phyloP scores from a whole-genome alignment of 2,797 vertebrate genomes.

The Coluber constrictor region DNA sequence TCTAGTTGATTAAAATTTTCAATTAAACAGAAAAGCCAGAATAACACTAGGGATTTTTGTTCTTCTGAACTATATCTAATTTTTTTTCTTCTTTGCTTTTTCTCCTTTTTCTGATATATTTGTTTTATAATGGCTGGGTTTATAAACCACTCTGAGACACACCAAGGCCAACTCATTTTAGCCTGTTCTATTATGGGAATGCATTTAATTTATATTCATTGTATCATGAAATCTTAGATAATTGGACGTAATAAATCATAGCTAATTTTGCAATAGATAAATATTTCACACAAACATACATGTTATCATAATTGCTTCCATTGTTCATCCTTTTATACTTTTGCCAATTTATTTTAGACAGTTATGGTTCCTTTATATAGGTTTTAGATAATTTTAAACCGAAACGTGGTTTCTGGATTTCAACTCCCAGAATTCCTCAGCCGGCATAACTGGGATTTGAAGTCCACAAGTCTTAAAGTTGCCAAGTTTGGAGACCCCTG shows the following conservation, averaged over 20 bases:
- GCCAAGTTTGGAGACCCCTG: neutral
- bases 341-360: neutral
- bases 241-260: neutral
- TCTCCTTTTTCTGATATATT: neutral
- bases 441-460: neutral
- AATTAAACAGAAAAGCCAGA: neutral
- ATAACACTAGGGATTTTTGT: too few species aligned
- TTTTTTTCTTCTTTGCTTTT: neutral
- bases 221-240: neutral
- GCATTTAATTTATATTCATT: neutral
- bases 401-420: neutral
- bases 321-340: neutral
- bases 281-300: neutral
- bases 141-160: neutral
- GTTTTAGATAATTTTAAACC: neutral
- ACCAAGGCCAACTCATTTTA: neutral
- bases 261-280: neutral
- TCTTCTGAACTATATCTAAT: neutral
- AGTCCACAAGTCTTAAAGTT: neutral
- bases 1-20: neutral
- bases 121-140: neutral
- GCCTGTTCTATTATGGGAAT: neutral
- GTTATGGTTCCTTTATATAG: neutral
- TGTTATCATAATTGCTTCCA: neutral
- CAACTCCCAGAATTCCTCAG: neutral